Base-by-base conservation (phyloP, 1,140 invertebrate species). In the Triops longicaudatus region DNA sequence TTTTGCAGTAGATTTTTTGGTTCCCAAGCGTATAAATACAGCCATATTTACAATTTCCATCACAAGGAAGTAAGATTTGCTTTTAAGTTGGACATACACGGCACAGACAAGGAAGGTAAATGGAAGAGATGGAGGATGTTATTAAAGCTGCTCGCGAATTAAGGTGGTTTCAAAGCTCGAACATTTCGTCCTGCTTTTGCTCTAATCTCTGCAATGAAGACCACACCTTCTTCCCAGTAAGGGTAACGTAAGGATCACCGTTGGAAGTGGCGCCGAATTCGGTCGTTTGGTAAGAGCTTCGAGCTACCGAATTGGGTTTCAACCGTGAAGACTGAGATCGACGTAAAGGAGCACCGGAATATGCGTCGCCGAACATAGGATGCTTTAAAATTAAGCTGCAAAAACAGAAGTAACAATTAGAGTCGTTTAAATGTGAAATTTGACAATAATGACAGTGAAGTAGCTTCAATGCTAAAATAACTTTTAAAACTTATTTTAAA, bases 171-270 rank as follows among this genome's bases (percentile, higher is more conserved):
- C 50, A 63, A 63, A 63, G 50, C 22, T 63, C 50, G 50, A 63
- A 63, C 50, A 63, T 63, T 63, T 63, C 50, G 50, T 63, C 50
- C 17, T 63, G 50, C 50, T 17, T 63, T 63, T 63, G 50, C 50
- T 63, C 50, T 17, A 63, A 17, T 63, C 50, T 10, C 22, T 63
- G 50, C 50, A 63, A 17, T 6, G 50, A 63, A 14, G 50, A 63
- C 50, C 50, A 63, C 50, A 63, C 50, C 17, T 63, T 63, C 50
- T 63, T 63, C 50, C 50, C 50, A 17, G 50, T 63, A 1, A 14
- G 10, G 50, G 50, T 9, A 22, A 63, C 50, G 50, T 63, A 63
- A 63, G 50, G 50, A n/a, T 63, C 50, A 17, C 50, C 22, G 50
- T 63, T 17, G 0, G 50, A 63, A 22, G 10, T 9, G 17, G 14